Percentiles rank a stretch among this genome's conserved stretches.
Conservation (phyloP, 2,888 invertebrate species). For the Sceliomorpha sp. region DNA sequence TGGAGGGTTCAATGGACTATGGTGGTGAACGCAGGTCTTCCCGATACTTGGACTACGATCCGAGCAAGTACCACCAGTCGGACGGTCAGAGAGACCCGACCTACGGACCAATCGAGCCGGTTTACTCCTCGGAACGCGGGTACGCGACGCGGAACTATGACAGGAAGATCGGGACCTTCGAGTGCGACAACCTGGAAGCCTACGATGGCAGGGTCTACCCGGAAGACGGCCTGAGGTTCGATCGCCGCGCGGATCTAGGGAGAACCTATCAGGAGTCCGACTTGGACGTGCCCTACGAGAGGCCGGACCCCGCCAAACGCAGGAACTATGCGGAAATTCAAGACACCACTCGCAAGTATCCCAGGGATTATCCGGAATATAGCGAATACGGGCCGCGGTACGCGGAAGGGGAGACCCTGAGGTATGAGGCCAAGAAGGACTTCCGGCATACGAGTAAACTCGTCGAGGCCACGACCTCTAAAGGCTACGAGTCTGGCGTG, state of each 20-base stretch:
- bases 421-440: constrained; percentile 75
- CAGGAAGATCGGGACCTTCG: constrained; percentile 63
- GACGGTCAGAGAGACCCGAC: constrained; percentile 25
- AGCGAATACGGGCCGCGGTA: constrained; percentile 73
- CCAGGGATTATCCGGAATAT: constrained; percentile 74
- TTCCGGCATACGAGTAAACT: constrained; percentile 61
- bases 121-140: constrained; percentile 30
- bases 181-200: constrained; percentile 70
- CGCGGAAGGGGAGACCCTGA: constrained; percentile 75
- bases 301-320: constrained; percentile 67
- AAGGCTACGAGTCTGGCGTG: constrained; percentile 77
- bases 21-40: constrained; percentile 79
- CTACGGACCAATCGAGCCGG: constrained; percentile 15
- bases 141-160: constrained; percentile 66
- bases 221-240: constrained; percentile 72
- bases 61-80: constrained; percentile 65
- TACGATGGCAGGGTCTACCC: constrained; percentile 75
- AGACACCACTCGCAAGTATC: constrained; percentile 70
- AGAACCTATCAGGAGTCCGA: constrained; percentile 76
- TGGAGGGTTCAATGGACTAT: constrained; percentile 81
- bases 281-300: constrained; percentile 74
- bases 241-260: constrained; percentile 62
- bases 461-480: constrained; percentile 65
- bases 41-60: constrained; percentile 76
- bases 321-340: constrained; percentile 64